Base-by-base conservation (phyloP, 2,888 invertebrate genomes). In the Drosophila gaucha region DNA sequence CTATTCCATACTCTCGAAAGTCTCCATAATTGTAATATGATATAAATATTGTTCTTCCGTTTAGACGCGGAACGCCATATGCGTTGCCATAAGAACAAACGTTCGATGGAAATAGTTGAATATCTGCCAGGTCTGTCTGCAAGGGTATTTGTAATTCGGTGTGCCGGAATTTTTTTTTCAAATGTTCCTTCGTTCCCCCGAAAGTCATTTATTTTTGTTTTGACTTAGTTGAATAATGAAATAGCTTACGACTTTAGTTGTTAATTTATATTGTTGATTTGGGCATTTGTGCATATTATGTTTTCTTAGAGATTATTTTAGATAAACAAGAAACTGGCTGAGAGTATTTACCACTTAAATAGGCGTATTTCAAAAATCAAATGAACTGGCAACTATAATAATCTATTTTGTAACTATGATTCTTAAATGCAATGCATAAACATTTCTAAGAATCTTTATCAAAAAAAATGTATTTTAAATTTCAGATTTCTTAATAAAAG, bases 131-230 rank as follows among this genome's bases (percentile, higher is more conserved):
- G 18, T 30, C 14, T 8, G 36, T 41, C 51, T 75, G 49, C 71
- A 59, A 65, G 65, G 65, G 71, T 36, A 64, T 35, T 56, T 41
- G 6, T 18, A 64, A 31, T 69, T 63, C 64, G 64, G 64, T 69
- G 6, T 30, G 14, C 57, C 70, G 55, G 16, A 63, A 30, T 10
- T 33, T 71, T 33, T 16, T 39, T 33, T 54, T 47, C n/a, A n/a
- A 22, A 26, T 46, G 8, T 35, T 41, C 0, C 18, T 10, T 41
- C 63, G 51, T 47, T 63, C 36, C 33, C 16, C 18, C 18, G 9
- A 6, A 54, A 47, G 31, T 68, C 43, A 55, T 50, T 63, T 54
- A 39, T 3, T 28, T 54, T 28, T 38, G 18, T 35, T 50, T 62
- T 30, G 43, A 50, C 36, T 28, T 54, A 63, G 39, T 49, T 54